These are phyloP conservation scores for Sphenopsis melanotis DNA, from an alignment of 2,797 vertebrate genomes.

Conservation along the genomic window DNA sequence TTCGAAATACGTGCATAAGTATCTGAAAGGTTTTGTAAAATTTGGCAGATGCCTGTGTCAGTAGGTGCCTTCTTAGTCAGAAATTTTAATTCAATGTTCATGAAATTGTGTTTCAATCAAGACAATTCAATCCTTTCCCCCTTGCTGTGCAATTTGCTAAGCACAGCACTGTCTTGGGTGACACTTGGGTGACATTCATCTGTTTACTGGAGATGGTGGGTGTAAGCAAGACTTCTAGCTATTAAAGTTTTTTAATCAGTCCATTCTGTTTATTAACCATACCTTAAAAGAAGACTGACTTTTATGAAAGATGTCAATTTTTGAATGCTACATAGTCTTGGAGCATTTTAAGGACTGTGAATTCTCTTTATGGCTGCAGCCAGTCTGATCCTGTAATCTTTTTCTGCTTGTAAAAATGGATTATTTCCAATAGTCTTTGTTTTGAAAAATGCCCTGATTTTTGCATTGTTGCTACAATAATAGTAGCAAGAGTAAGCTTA, in stretches of 20 bases:
- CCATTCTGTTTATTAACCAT: background rate
- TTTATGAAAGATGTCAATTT: background rate
- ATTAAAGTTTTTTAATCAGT: background rate
- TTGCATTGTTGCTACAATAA: background rate
- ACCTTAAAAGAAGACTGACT: background rate
- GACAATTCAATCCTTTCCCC: background rate
- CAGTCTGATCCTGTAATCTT: background rate
- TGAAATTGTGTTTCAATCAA: background rate
- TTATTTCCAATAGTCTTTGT: background rate
- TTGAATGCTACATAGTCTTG: background rate
- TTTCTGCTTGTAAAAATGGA: background rate
- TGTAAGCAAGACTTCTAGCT: background rate
- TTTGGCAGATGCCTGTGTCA: background rate
- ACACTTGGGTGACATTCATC: background rate
- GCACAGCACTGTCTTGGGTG: background rate
- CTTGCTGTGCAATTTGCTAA: background rate
- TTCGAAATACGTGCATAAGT: background rate
- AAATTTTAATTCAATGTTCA: background rate
- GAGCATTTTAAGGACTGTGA: background rate
- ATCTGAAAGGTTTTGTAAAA: background rate
- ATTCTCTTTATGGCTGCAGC: background rate
- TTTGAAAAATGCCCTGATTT: conserved; percentile 8
- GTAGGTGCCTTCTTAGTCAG: background rate
- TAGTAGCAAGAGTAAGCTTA: background rate
- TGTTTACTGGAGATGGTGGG: background rate